Percentiles rank a stretch among this genome's conserved stretches.
These are phyloP conservation scores for Megatriorchis doriae DNA, from an alignment of 2,113 vertebrate genomes.

Conservation along the genomic window DNA sequence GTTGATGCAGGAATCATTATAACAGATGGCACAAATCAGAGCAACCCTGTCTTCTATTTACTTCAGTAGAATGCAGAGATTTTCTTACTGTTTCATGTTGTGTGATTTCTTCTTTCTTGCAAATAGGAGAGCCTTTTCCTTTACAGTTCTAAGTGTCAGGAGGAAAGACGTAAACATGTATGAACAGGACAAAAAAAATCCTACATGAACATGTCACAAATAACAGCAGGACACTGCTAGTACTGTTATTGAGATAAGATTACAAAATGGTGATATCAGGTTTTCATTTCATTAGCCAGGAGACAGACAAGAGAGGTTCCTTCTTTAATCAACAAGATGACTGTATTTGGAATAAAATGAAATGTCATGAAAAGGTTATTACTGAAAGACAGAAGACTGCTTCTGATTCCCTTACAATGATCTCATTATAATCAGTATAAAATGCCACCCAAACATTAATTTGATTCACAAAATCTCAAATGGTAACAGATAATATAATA, in stretches of 20 bases:
- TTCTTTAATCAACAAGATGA: not conserved
- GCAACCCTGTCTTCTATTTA: not conserved
- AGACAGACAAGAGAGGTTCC: not conserved
- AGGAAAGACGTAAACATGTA: not conserved
- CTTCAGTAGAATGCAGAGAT: not conserved
- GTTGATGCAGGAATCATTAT: not conserved
- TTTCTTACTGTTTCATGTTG: not conserved
- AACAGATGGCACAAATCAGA: not conserved
- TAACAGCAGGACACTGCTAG: not conserved
- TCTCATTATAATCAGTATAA: not conserved
- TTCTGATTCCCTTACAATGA: not conserved
- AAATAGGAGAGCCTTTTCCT: not conserved
- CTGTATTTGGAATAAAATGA: not conserved
- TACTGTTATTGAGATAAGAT: not conserved
- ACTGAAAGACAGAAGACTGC: not conserved
- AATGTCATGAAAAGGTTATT: not conserved
- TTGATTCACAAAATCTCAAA: not conserved
- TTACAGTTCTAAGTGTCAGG: not conserved
- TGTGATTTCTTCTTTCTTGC: not conserved
- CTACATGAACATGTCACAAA: not conserved
- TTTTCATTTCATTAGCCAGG: not conserved
- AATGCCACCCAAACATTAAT: not conserved
- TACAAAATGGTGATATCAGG: not conserved
- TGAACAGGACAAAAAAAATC: not conserved
- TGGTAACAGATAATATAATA: not conserved